Conservation (phyloP, 2,797 vertebrate species). For the Rhadinocentrus ornatus region DNA sequence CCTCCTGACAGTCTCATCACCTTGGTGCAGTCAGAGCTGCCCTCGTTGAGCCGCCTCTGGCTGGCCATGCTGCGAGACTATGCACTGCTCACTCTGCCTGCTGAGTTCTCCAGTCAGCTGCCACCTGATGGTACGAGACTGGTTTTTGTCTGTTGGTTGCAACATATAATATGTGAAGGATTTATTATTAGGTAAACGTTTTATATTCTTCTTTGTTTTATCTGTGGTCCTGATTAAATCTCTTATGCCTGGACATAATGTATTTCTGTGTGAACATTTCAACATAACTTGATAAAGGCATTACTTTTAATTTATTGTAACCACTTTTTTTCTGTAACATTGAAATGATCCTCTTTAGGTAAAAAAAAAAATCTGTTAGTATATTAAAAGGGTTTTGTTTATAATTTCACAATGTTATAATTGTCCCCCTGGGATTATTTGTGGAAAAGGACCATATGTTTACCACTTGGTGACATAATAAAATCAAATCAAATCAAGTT, state of each 20-base stretch:
- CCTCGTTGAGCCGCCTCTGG: conserved; percentile 94
- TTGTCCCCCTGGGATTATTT: not conserved
- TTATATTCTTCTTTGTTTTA: not conserved
- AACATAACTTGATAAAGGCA: not conserved
- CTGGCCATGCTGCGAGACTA: conserved; percentile 95
- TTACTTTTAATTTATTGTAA: not conserved
- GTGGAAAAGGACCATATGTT: not conserved
- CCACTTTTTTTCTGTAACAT: not conserved
- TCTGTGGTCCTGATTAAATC: not conserved
- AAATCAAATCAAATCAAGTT: no score
- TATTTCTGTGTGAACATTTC: not conserved
- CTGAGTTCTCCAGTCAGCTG: conserved; percentile 98
- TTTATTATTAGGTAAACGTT: not conserved
- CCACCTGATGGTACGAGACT: conserved; percentile 90
- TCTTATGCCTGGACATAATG: not conserved
- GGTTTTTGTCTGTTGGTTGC: not conserved
- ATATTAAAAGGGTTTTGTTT: no score
- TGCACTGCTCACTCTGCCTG: conserved; percentile 93
- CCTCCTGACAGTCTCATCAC: conserved; percentile 97
- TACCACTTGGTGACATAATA: not conserved
- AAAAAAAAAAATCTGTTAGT: no score
- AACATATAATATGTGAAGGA: conserved; percentile 8
- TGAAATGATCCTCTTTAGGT: not conserved
- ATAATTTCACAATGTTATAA: no score
- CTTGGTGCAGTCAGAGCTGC: conserved; percentile 94